Conservation (phyloP, 1,140 invertebrate genomes). For the Prorops nasuta region DNA sequence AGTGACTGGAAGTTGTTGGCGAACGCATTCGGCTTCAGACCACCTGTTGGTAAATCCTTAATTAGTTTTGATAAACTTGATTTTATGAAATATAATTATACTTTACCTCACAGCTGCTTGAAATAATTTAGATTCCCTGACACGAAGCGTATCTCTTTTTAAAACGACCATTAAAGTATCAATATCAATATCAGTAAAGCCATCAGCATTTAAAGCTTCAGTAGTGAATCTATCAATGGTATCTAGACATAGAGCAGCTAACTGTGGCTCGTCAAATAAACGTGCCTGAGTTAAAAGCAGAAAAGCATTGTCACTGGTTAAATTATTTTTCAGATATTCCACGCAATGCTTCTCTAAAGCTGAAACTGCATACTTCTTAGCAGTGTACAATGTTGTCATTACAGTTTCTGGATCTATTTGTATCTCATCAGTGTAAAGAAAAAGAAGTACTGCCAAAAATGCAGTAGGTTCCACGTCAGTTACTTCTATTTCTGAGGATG, state of each 20-base stretch:
- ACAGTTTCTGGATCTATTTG: slow-evolving; percentile 83
- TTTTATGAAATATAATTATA: slow-evolving; percentile 1
- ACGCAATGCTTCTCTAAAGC: slow-evolving; percentile 82
- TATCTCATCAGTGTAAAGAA: slow-evolving; percentile 84
- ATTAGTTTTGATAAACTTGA: slow-evolving; percentile 3
- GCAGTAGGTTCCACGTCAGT: slow-evolving; percentile 83
- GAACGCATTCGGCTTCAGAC: slow-evolving; percentile 77
- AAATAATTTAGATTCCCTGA: slow-evolving; percentile 81
- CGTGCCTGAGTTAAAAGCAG: slow-evolving; percentile 77
- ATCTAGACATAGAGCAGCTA: slow-evolving; percentile 78
- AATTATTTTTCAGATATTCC: slow-evolving; percentile 78
- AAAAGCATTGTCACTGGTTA: slow-evolving; percentile 84
- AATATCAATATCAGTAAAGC: slow-evolving; percentile 84
- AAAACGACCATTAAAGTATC: slow-evolving; percentile 79
- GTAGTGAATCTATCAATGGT: slow-evolving; percentile 84
- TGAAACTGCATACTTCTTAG: slow-evolving; percentile 85
- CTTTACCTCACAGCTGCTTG: slow-evolving; percentile 62
- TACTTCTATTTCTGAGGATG: slow-evolving; percentile 73
- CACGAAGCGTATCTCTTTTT: slow-evolving; percentile 78
- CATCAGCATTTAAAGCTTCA: slow-evolving; percentile 79
- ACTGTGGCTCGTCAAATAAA: slow-evolving; percentile 77
- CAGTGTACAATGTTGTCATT: slow-evolving; percentile 84
- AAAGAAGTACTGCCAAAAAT: slow-evolving; percentile 70
- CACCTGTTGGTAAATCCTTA: slow-evolving; percentile 57
- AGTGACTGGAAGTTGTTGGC: slow-evolving; percentile 66